Base-by-base conservation (phyloP, 1,140 invertebrate genomes). In the Aphaenogaster rudis region DNA sequence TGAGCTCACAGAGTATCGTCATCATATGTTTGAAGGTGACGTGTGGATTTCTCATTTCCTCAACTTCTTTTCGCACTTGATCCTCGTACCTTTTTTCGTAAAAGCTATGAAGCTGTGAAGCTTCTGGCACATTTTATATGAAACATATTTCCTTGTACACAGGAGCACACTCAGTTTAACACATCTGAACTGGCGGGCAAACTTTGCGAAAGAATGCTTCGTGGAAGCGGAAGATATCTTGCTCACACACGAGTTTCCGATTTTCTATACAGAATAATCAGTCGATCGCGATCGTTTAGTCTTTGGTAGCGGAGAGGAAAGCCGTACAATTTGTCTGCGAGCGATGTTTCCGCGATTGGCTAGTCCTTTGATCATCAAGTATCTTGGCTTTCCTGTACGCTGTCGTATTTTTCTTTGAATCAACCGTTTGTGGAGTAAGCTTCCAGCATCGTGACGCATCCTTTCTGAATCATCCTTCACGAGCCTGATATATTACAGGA, bases 351-450 rank as follows among this genome's bases (percentile, higher is more conserved):
- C 42, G 33, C 45, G 54, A 84, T 84, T 50, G 54, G 42, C 52
- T 84, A 39, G 54, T 76, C 54, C 69, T 84, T 84, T 84, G 80
- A 84, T 63, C 80, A 76, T 76, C 69, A 33, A 76, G 28, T 61
- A 21, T 50, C 45, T 45, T 28, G 48, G 42, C 80, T 48, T 84
- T 50, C 21, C 54, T 42, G 69, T 36, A 76, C 33, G 52, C 39
- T 45, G 52, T 39, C 69, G n/a, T 61, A 39, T 61, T 76, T 57
- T 81, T 84, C 69, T 39, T 76, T 50, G 33, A 74, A 61, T 61
- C 69, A 76, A 61, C 6, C 45, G 54, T 61, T 84, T 61, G 28
- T 21, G 13, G n/a, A 63, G 17, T 21, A 15, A 72, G 11, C 80
- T 61, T 84, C 42, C 1, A 28, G 1, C 36, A 59, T 76, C n/a